phyloP scores from a whole-genome alignment of 2,113 vertebrate genomes.

The Pelvicachromis taeniatus region DNA sequence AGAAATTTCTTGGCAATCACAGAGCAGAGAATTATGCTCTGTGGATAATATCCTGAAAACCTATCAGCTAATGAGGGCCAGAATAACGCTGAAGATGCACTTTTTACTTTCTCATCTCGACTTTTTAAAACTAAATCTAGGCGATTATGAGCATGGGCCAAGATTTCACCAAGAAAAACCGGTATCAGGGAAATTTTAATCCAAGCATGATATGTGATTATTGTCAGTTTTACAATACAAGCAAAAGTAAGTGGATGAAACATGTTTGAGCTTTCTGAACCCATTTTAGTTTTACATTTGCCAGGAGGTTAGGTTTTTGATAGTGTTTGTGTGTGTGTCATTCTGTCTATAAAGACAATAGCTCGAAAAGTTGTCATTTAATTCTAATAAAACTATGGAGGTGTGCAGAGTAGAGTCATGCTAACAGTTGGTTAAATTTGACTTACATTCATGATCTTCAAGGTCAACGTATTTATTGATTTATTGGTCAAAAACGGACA shows the following conservation, averaged over 20 bases:
- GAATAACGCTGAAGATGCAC: background rate
- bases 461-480: background rate
- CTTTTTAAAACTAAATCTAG: background rate
- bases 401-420: background rate
- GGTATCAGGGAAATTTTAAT: background rate
- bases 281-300: no score
- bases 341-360: background rate
- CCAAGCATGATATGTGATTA: background rate
- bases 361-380: background rate
- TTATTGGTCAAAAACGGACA: background rate
- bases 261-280: no score
- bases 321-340: accelerated
- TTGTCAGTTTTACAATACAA: background rate
- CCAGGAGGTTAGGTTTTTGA: background rate
- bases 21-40: background rate
- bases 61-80: background rate
- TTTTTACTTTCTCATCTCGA: background rate
- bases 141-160: background rate
- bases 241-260: no score
- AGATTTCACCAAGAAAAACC: background rate
- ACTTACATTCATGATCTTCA: background rate
- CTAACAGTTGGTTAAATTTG: background rate
- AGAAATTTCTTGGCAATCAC: background rate
- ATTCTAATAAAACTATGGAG: background rate
- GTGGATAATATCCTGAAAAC: background rate